These are phyloP conservation scores for Acanthis flammea DNA, from an alignment of 2,797 vertebrate species.

Conservation along the genomic window DNA sequence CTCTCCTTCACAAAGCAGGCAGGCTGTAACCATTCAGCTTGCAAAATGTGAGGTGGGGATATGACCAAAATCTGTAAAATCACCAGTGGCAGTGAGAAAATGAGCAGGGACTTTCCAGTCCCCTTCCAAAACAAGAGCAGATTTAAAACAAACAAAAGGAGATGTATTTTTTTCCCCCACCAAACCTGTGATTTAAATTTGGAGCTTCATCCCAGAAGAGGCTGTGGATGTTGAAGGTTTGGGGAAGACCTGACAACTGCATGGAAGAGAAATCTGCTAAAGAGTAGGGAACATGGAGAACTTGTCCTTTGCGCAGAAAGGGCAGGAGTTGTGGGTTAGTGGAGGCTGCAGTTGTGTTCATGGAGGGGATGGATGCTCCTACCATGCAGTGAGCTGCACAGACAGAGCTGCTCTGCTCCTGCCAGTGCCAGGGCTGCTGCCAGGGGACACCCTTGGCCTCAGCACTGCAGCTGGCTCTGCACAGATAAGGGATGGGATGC, in stretches of 20 bases:
- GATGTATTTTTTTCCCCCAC: rapidly evolving
- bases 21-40: neutral
- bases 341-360: neutral
- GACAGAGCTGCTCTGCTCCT: neutral
- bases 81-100: neutral
- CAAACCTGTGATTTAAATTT: neutral
- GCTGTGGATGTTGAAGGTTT: neutral
- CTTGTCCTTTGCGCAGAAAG: neutral
- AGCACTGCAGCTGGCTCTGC: neutral
- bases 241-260: neutral
- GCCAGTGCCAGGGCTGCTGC: neutral
- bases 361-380: neutral
- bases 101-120: neutral
- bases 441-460: neutral
- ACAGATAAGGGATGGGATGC: neutral
- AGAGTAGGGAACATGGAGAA: neutral
- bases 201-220: neutral
- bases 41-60: neutral
- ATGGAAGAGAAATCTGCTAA: neutral
- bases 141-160: neutral
- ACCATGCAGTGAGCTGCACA: neutral
- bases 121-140: neutral
- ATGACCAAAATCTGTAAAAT: neutral
- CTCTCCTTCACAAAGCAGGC: neutral
- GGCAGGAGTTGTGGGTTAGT: neutral